Conservation (phyloP, 2,888 invertebrate genomes). For the Drosophila stalkeri region DNA sequence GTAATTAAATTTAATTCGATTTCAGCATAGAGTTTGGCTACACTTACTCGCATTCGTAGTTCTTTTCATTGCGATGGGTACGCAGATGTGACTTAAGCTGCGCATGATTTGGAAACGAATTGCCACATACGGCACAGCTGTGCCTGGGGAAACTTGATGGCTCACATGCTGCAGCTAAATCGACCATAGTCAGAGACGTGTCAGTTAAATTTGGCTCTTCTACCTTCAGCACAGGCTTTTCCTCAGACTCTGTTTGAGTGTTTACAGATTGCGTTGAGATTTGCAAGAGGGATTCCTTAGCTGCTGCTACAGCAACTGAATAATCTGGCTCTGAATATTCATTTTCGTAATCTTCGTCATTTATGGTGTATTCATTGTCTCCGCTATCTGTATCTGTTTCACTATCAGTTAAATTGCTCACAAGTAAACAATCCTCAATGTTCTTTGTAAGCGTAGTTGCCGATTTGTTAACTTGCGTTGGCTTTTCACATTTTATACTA, state of each 20-base stretch:
- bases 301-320: constrained; percentile 4
- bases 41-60: constrained; percentile 66
- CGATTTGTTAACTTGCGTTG: not conserved
- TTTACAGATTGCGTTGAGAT: not conserved
- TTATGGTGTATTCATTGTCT: constrained; percentile 29
- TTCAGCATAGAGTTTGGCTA: not conserved
- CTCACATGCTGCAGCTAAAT: constrained; percentile 40
- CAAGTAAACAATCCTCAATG: constrained; percentile 22
- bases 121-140: constrained; percentile 50
- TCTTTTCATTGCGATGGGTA: constrained; percentile 43
- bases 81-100: constrained; percentile 56
- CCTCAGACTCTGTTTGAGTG: not conserved
- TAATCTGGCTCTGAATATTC: not conserved
- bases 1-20: not conserved
- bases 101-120: constrained; percentile 32
- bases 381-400: constrained; percentile 22
- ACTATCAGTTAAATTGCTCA: constrained; percentile 17
- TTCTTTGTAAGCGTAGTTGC: not conserved
- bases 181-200: constrained; percentile 22
- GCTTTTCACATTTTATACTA: not conserved
- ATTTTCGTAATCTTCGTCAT: constrained; percentile 12
- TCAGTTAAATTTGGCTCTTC: not conserved
- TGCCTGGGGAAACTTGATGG: constrained; percentile 30
- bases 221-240: not conserved
- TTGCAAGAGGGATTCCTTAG: not conserved